Evolutionary conservation across 2,797 vertebrate species (phyloP), one percentile per base, ranked within the genome.

Genomic region (Emydoidea blandingii): DNA sequence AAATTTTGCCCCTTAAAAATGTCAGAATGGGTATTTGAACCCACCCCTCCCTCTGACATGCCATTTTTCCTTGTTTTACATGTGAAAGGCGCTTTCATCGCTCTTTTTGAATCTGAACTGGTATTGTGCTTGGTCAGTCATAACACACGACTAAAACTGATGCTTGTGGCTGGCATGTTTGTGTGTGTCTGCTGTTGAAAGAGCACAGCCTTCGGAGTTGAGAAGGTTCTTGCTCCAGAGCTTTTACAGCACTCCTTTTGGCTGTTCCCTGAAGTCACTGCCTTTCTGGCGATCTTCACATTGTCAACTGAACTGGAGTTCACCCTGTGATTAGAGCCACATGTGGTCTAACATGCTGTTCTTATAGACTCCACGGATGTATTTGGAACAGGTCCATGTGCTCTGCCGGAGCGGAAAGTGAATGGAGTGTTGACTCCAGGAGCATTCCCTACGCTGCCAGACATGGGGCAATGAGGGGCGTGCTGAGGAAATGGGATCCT

Each of bases 1-100:
- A 90, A 72, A 34, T 92, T 84, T 92, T 89, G 84, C 89, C 56
- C 84, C 34, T 34, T 47, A 19, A 44, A 78, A 37, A 85, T 23
- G 79, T n/a, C 37, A 54, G 19, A 23, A 52, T 31, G n/a, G 25
- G 59, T 5, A 7, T 52, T 82, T 14, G 49, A 16, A 52, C 11
- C 81, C 2, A 29, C n/a, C 31, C 83, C 14, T 8, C 25, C 50
- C 84, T 57, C 25, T 21, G 15, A 41, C 62, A n/a, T 1, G 27
- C 56, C 52, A 12, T 41, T 19, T 41, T 19, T 34, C 11, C 5
- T 41, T 87, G 79, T 49, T 47, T 4, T 81, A 29, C 10, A 5
- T 81, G 25, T 79, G 62, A 6, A 76, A 3, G 50, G 12, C 81
- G 80, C 14, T 90, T 91, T 65, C 19, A 25, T 65, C 25, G 16